Percentiles rank a stretch among this genome's conserved stretches.
These are phyloP conservation scores for Panthera leo DNA, from an alignment of 2,113 vertebrate genomes.

Conservation along the genomic window DNA sequence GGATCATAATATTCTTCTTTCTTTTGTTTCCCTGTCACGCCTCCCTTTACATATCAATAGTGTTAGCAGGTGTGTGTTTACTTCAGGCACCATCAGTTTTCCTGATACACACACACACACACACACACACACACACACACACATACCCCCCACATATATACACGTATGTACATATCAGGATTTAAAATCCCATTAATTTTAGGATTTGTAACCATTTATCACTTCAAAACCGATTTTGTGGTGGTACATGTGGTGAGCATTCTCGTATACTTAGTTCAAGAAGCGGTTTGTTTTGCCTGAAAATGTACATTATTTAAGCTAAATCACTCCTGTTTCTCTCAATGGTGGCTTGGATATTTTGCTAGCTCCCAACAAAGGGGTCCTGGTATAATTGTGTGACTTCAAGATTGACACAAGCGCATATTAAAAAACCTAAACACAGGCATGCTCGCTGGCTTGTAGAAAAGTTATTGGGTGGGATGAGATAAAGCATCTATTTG, in stretches of 20 bases:
- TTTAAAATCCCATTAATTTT: not conserved
- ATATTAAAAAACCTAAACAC: not conserved
- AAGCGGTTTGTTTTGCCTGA: not conserved
- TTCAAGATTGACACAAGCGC: not conserved
- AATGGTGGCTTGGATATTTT: not conserved
- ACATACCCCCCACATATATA: too few relatives aligned
- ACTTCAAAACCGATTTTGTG: not conserved
- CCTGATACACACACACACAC: not conserved
- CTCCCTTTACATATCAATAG: not conserved
- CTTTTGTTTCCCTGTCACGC: not conserved
- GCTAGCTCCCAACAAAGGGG: fast-evolving
- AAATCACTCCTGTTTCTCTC: not conserved
- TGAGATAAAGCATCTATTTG: not conserved
- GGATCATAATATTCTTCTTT: not conserved
- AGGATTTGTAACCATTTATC: not conserved
- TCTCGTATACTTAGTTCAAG: not conserved
- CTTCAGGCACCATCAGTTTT: not conserved
- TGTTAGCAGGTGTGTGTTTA: not conserved
- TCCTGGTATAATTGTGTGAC: not conserved
- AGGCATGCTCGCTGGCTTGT: not conserved
- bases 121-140: not conserved
- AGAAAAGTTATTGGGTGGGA: not conserved
- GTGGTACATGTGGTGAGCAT: not conserved
- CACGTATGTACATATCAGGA: not conserved
- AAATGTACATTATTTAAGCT: not conserved